Conservation (phyloP, 2,113 vertebrate genomes). For the Scortum barcoo region DNA sequence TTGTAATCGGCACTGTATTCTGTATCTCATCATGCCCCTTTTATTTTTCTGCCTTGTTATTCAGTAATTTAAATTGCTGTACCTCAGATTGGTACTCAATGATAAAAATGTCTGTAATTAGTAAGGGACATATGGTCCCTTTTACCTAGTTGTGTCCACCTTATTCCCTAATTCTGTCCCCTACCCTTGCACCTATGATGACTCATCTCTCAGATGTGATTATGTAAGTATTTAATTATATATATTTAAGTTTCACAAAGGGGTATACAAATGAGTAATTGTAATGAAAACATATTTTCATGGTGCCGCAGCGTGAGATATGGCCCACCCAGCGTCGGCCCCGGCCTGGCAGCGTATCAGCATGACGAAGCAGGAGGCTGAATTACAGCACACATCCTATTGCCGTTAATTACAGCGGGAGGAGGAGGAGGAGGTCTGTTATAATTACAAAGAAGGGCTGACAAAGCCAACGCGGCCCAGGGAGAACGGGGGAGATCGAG, state of each 20-base stretch:
- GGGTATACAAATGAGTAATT: background rate
- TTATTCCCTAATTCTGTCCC: background rate
- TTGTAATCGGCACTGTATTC: background rate
- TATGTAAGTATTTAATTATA: background rate
- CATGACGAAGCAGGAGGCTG: conserved; percentile 69
- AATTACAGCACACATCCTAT: conserved; percentile 69
- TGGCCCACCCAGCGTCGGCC: conserved; percentile 59
- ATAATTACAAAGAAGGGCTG: conserved; percentile 80
- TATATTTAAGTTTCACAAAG: background rate
- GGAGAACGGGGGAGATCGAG: conserved; percentile 43
- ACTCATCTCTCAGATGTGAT: background rate
- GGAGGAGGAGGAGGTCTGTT: conserved; percentile 68
- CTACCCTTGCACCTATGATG: background rate
- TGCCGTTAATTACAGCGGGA: conserved; percentile 75
- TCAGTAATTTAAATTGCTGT: background rate
- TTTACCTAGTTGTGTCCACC: background rate
- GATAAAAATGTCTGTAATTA: background rate
- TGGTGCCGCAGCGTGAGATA: background rate
- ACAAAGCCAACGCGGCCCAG: conserved; percentile 62
- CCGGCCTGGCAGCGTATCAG: conserved; percentile 52
- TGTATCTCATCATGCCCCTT: too few species aligned
- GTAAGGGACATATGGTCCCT: background rate
- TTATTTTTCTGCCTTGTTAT: background rate
- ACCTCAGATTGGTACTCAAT: background rate
- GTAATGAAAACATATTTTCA: conserved; percentile 20